These are phyloP conservation scores for Cyanocitta stelleri DNA, from an alignment of 2,113 vertebrate genomes.

Conservation along the genomic window DNA sequence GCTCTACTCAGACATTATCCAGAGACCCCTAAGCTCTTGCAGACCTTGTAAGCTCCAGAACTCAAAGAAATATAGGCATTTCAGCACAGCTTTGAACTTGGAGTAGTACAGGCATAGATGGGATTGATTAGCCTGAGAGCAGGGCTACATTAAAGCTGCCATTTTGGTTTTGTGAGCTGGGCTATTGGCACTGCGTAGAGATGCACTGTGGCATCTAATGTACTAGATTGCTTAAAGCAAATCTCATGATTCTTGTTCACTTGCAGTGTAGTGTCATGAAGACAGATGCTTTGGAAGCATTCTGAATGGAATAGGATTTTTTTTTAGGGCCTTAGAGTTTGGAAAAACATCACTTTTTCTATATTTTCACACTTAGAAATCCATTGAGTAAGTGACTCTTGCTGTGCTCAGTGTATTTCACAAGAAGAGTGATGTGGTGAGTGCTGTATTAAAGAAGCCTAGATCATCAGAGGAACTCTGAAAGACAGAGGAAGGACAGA, in stretches of 20 bases:
- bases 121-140: neutral
- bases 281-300: neutral
- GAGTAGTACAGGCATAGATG: neutral
- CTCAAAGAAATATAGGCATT: neutral
- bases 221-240: neutral
- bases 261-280: neutral
- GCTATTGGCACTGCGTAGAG: neutral
- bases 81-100: neutral
- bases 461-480: neutral
- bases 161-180: neutral
- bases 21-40: neutral
- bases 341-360: neutral
- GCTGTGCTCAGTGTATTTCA: neutral
- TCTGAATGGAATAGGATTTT: neutral
- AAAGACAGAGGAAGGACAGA: neutral
- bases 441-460: neutral
- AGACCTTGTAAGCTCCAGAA: neutral
- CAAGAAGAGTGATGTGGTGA: fast-evolving
- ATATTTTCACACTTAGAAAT: neutral
- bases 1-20: neutral
- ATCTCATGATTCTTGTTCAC: neutral
- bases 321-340: neutral
- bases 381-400: neutral
- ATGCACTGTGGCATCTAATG: neutral
- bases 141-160: neutral